phyloP scores from a whole-genome alignment of 2,888 invertebrate species.

The Nemapogon koenigi region DNA sequence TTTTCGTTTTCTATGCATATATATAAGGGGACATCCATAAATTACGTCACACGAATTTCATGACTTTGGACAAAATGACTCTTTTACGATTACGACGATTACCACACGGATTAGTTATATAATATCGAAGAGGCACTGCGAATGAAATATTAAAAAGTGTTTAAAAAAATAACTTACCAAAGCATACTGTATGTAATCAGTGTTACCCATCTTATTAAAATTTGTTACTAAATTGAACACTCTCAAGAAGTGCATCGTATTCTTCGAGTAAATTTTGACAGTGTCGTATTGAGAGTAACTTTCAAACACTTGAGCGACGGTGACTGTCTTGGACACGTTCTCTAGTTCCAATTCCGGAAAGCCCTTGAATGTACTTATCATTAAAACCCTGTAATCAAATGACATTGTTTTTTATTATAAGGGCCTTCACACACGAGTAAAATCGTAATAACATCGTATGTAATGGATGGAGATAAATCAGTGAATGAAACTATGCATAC shows the following conservation, averaged over 20 bases:
- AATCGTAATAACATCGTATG: too few species aligned
- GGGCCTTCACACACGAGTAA: too few species aligned
- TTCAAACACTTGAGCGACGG: constrained; percentile 35
- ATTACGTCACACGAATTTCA: too few species aligned
- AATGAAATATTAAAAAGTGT: too few species aligned
- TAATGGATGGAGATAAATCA: too few species aligned
- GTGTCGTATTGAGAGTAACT: constrained; percentile 35
- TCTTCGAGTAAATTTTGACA: constrained; percentile 39
- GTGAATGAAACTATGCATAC: too few species aligned
- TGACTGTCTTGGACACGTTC: constrained; percentile 17
- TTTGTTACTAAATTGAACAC: constrained; percentile 78
- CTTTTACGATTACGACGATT: too few species aligned
- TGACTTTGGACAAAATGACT: too few species aligned
- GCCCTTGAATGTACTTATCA: constrained; percentile 48
- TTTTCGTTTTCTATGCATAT: too few species aligned
- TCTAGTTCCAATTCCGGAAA: constrained; percentile 26
- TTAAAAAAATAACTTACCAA: constrained; percentile 59
- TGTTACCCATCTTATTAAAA: constrained; percentile 69
- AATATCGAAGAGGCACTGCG: too few species aligned
- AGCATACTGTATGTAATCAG: constrained; percentile 74
- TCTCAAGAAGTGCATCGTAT: constrained; percentile 61
- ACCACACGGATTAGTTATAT: too few species aligned
- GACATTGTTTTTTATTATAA: background rate
- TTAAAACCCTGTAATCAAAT: constrained; percentile 56
- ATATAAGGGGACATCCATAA: too few species aligned